Evolutionary conservation across 2,888 invertebrate species (phyloP), one percentile per base, ranked within the genome.

Genomic region (Macrophya alboannulata): DNA sequence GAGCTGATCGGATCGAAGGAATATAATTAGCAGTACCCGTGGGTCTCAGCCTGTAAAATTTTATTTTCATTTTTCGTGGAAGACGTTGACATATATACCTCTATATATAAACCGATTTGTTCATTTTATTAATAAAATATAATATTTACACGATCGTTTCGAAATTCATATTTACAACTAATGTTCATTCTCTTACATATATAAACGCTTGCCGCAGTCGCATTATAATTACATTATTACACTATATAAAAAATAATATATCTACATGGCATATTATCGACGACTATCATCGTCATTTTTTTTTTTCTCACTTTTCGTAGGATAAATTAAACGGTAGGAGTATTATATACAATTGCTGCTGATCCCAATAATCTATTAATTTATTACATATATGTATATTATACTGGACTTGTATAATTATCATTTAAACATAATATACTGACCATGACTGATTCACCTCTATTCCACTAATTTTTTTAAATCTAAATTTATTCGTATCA

Each of bases 271-370:
- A 59, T 59, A 59, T 25, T 62, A 25, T 62, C 4, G 25, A 62
- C 25, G 62, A 62, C 25, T 62, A 62, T 62, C n/a, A 48, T 48
- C 1, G 1, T 48, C 8, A 10, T 10, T 10, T 48, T 9, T 48
- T 48, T 10, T 9, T 10, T 10, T 48, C 1, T 43, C 4, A 72
- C 4, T 10, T 72, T 17, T 21, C 12, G 68, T n/a, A 21, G 21
- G 40, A 45, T 10, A 45, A 74, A 74, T 25, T 74, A 10, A 74
- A 74, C 74, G 68, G 25, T 68, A 43, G 8, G 74, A 74, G 74
- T 74, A 48, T 48, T 74, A 40, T 45, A 25, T 62, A 31, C 1
- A 31, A 12, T 48, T 62, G 12, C 48, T 48, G 48, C 74, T 25
- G 31, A 31, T 25, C 25, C 12, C 43, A 31, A 74, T 12, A 45